These are phyloP conservation scores for Dinothrombium tinctorium DNA, from an alignment of 1,140 invertebrate genomes.

Conservation along the genomic window DNA sequence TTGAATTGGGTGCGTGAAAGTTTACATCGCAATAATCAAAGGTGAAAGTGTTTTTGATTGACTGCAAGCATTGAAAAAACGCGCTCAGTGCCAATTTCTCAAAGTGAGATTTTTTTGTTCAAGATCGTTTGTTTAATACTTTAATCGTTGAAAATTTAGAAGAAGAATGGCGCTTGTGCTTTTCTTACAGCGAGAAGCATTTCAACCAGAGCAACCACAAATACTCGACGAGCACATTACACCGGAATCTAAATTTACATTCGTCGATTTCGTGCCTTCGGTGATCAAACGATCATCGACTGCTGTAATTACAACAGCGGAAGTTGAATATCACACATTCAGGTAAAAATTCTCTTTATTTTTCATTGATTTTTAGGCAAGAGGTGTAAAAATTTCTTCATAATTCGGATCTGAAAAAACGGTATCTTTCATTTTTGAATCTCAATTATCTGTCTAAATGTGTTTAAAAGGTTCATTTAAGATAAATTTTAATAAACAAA, in stretches of 20 bases:
- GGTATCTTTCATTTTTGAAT: neutral
- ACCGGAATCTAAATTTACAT: slow-evolving; percentile 9
- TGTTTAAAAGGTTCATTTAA: slow-evolving; percentile 2
- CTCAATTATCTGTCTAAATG: neutral
- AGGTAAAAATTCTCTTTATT: slow-evolving; percentile 4
- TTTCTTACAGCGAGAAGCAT: neutral
- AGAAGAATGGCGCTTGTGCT: neutral
- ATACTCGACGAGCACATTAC: slow-evolving; percentile 9
- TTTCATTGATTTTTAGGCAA: too few relatives aligned
- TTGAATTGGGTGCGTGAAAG: too few relatives aligned
- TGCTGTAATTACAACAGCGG: slow-evolving; percentile 2
- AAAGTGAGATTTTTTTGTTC: too few relatives aligned
- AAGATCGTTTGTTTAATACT: too few relatives aligned
- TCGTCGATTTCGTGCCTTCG: slow-evolving; percentile 10
- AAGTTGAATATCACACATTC: slow-evolving; percentile 11
- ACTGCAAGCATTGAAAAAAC: too few relatives aligned
- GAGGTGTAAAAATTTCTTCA: too few relatives aligned
- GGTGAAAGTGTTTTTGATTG: too few relatives aligned
- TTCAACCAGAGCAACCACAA: slow-evolving; percentile 10
- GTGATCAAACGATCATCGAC: slow-evolving; percentile 4
- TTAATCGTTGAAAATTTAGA: neutral
- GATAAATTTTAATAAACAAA: too few relatives aligned
- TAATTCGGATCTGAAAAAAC: neutral
- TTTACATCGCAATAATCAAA: too few relatives aligned
- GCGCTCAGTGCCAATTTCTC: too few relatives aligned